Percentiles rank a stretch among this genome's conserved stretches.
These are phyloP conservation scores for Xestia xanthographa DNA, from an alignment of 2,888 invertebrate genomes.

Conservation along the genomic window DNA sequence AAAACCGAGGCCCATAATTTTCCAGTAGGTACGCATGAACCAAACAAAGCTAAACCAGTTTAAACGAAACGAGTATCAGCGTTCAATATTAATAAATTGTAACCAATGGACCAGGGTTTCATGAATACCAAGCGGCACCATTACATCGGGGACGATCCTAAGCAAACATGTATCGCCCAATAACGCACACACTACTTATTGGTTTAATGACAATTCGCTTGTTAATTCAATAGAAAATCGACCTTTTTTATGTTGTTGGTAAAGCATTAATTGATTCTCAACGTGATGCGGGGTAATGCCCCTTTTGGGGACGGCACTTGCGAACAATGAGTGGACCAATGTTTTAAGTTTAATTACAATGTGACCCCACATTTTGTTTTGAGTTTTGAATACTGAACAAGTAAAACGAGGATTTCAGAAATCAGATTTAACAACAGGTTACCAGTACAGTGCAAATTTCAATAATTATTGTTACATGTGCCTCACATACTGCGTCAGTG, in stretches of 20 bases:
- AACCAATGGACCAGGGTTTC: conserved; percentile 53
- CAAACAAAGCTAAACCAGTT: conserved; percentile 29
- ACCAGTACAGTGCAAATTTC: not conserved
- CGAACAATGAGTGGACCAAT: conserved; percentile 30
- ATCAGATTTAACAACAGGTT: conserved; percentile 4
- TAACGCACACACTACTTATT: conserved; percentile 62
- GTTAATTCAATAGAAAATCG: conserved; percentile 63
- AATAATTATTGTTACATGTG: not conserved
- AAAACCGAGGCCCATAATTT: conserved; percentile 2
- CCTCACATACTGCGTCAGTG: not conserved
- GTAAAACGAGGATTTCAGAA: not conserved
- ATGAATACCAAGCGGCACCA: conserved; percentile 60
- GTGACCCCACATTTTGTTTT: conserved; percentile 14
- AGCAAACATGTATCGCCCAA: conserved; percentile 61
- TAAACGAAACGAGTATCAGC: conserved; percentile 36
- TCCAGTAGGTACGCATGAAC: conserved; percentile 13
- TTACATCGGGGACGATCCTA: conserved; percentile 63
- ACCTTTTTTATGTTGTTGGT: conserved; percentile 53
- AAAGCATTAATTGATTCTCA: conserved; percentile 56
- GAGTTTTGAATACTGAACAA: conserved; percentile 29
- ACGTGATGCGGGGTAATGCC: conserved; percentile 24
- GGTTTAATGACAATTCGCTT: conserved; percentile 62
- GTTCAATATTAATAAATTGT: conserved; percentile 64
- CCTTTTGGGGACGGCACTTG: conserved; percentile 24
- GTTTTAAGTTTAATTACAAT: conserved; percentile 27